Percentiles rank a stretch among this genome's conserved stretches.
phyloP scores from a whole-genome alignment of 2,797 vertebrate genomes.

The Schizothorax lantsangensis region DNA sequence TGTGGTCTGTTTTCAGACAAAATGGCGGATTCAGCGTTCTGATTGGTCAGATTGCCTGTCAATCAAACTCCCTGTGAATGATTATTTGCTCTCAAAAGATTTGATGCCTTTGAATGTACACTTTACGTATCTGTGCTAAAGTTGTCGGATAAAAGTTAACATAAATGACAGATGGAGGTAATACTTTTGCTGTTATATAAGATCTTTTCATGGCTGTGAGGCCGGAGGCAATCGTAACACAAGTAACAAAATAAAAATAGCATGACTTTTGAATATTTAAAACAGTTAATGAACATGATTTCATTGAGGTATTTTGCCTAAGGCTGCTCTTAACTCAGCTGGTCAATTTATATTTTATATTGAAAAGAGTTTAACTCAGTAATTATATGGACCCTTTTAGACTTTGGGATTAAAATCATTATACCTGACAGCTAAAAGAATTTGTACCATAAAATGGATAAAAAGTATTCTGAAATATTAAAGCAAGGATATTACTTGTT shows the following conservation, averaged over 20 bases:
- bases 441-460: neutral
- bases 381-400: slow-evolving; percentile 3
- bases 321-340: neutral
- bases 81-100: neutral
- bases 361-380: neutral
- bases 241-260: neutral
- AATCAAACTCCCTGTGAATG: neutral
- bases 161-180: neutral
- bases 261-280: slow-evolving; percentile 15
- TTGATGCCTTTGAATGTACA: neutral
- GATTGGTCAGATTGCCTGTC: neutral
- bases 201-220: neutral
- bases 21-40: neutral
- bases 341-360: slow-evolving; percentile 22
- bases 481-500: neutral
- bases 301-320: neutral
- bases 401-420: neutral
- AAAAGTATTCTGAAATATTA: neutral
- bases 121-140: neutral
- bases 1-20: neutral
- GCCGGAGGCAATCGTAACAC: neutral
- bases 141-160: neutral
- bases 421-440: slow-evolving; percentile 1
- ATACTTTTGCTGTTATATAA: neutral
- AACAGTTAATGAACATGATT: neutral